phyloP scores from a whole-genome alignment of 2,113 vertebrate species.

The Sphyrna mokarran region DNA sequence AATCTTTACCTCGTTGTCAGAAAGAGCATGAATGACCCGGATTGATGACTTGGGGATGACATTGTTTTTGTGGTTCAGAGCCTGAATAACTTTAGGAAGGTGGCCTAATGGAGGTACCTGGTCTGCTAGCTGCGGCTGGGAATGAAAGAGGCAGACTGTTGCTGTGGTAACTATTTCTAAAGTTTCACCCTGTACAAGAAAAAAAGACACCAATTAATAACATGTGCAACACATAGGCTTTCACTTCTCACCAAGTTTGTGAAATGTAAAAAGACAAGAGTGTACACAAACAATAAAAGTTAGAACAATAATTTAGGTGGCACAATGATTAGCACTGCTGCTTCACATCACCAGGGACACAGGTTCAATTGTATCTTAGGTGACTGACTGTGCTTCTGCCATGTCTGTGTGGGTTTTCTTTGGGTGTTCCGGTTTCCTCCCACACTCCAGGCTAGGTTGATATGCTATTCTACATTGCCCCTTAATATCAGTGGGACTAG shows the following conservation, averaged over 20 bases:
- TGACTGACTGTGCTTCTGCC: too few relatives aligned
- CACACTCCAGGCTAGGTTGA: too few relatives aligned
- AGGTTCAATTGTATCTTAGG: too few relatives aligned
- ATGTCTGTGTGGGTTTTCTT: too few relatives aligned
- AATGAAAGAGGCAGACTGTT: slow-evolving; percentile 84
- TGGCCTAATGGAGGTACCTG: slow-evolving; percentile 94
- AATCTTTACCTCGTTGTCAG: slow-evolving; percentile 83
- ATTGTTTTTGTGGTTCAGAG: slow-evolving; percentile 90
- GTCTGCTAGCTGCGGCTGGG: slow-evolving; percentile 86
- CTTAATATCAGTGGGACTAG: too few relatives aligned
- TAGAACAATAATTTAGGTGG: neutral
- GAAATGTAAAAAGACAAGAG: neutral
- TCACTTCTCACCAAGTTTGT: neutral
- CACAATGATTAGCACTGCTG: too few relatives aligned
- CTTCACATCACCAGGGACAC: too few relatives aligned
- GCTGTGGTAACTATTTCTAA: slow-evolving; percentile 91
- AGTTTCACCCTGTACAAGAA: slow-evolving; percentile 73
- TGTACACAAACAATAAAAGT: neutral
- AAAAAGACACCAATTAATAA: neutral
- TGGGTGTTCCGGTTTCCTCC: too few relatives aligned
- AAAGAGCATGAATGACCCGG: slow-evolving; percentile 81
- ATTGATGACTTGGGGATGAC: slow-evolving; percentile 91
- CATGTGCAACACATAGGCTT: neutral
- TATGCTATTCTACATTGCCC: too few relatives aligned
- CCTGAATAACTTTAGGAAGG: slow-evolving; percentile 83